Evolutionary conservation across 2,888 invertebrate species (phyloP), one percentile per base, ranked within the genome.

Genomic region (Melolontha melolontha): DNA sequence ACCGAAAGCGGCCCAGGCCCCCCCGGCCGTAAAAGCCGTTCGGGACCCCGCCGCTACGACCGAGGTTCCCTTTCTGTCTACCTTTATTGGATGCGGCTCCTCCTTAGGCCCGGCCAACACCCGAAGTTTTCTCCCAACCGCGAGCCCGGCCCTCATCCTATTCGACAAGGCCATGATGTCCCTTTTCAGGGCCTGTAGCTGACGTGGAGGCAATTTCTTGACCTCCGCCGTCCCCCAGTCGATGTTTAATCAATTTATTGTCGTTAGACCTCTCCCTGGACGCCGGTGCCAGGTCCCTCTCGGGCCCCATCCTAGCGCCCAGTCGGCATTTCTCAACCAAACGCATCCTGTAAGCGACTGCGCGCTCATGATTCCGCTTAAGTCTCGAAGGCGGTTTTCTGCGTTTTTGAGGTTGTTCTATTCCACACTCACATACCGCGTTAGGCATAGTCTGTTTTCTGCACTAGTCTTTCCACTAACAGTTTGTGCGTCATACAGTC

Each of bases 391-490:
- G 39, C 5, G 55, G 1, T 65, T 40, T 65, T n/a, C n/a, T n/a
- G n/a, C n/a, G 22, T 52, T n/a, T 1, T 54, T 27, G 17, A 17
- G n/a, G 16, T n/a, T 41, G 2, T 22, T 52, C 40, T 17, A 7
- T 40, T 54, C 0, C 0, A 51, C 2, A 6, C 34, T 29, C 17
- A n/a, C n/a, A n/a, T n/a, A 0, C 7, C 8, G 51, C 12, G 14
- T n/a, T 40, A 54, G n/a, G 39, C 66, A 66, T 66, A 59, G 22
- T 66, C 66, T 6, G 59, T 66, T 47, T n/a, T n/a, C n/a, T n/a
- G n/a, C n/a, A n/a, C n/a, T n/a, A n/a, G n/a, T n/a, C n/a, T n/a
- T n/a, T n/a, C 14, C 40, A 66, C 1, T 7, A 66, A 0, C 59
- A 59, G 29, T 47, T 66, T 66, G 40, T 66, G 50, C 0, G 59